phyloP scores from a whole-genome alignment of 2,797 vertebrate species.

The Lagodon rhomboides region DNA sequence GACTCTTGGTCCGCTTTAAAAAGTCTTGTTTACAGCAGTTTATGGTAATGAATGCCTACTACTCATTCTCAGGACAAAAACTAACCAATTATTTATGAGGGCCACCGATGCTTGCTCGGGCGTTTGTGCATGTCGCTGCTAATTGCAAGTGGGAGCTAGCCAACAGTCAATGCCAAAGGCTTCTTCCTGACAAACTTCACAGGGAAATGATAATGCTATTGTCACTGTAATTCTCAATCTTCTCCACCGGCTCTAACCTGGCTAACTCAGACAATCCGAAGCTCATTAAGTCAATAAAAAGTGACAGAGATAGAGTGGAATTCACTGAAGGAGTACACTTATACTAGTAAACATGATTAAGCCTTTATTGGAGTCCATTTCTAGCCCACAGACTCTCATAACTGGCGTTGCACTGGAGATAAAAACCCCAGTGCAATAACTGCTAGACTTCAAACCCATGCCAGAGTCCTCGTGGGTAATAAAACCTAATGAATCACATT shows the following conservation, averaged over 20 bases:
- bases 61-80: slow-evolving; percentile 49
- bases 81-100: slow-evolving; percentile 46
- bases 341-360: slow-evolving; percentile 65
- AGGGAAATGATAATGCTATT: slow-evolving; percentile 26
- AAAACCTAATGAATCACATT: slow-evolving; percentile 62
- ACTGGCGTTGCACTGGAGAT: slow-evolving; percentile 27
- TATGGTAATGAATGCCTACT: slow-evolving; percentile 18
- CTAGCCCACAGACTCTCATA: slow-evolving; percentile 57
- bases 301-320: slow-evolving; percentile 56
- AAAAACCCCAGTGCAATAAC: slow-evolving; percentile 48
- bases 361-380: slow-evolving; percentile 58
- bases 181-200: slow-evolving; percentile 48
- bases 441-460: slow-evolving; percentile 41
- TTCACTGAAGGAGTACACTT: slow-evolving; percentile 53
- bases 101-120: background rate
- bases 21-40: slow-evolving; percentile 46
- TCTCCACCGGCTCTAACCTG: slow-evolving; percentile 40
- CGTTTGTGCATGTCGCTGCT: slow-evolving; percentile 28
- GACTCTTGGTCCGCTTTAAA: slow-evolving; percentile 28
- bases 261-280: slow-evolving; percentile 47
- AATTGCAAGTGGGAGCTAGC: slow-evolving; percentile 39
- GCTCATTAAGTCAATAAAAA: slow-evolving; percentile 58
- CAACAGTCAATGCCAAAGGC: slow-evolving; percentile 48
- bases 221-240: slow-evolving; percentile 52
- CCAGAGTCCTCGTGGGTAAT: slow-evolving; percentile 51